phyloP scores from a whole-genome alignment of 1,140 invertebrate genomes.

The Pseudomyrmex flavicornis region DNA sequence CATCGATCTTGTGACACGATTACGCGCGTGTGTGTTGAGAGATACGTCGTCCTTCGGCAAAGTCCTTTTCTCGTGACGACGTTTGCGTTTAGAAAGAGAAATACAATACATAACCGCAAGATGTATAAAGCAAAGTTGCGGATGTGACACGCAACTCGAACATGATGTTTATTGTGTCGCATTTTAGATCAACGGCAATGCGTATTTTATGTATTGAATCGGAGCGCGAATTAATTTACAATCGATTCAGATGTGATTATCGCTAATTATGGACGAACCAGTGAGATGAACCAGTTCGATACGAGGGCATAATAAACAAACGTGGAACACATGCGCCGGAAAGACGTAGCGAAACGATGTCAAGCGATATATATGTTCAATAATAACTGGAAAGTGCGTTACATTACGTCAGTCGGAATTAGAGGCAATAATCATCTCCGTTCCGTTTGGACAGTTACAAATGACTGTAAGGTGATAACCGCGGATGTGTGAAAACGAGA shows the following conservation, averaged over 20 bases:
- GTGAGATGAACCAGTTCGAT: slow-evolving; percentile 35
- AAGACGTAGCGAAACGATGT: slow-evolving; percentile 15
- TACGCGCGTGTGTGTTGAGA: not conserved
- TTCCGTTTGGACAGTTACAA: slow-evolving; percentile 37
- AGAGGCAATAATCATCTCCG: slow-evolving; percentile 16
- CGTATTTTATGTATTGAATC: not conserved
- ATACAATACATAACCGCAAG: not conserved
- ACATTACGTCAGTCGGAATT: slow-evolving; percentile 25
- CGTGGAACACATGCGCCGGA: not conserved
- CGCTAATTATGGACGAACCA: slow-evolving; percentile 1
- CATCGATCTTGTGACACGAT: slow-evolving; percentile 37
- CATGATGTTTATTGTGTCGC: too few species aligned
- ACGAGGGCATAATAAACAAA: slow-evolving; percentile 1
- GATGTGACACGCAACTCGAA: not conserved
- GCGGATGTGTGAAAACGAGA: slow-evolving; percentile 8
- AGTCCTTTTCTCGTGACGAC: not conserved
- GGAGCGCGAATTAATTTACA: not conserved
- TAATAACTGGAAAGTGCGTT: slow-evolving; percentile 21
- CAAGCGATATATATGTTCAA: slow-evolving; percentile 26
- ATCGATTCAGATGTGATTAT: not conserved
- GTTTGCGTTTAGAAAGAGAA: not conserved
- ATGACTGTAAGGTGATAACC: slow-evolving; percentile 41
- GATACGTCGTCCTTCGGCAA: slow-evolving; percentile 12
- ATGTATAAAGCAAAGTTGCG: not conserved
- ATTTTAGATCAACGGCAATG: not conserved